Evolutionary conservation across 2,797 vertebrate genomes (phyloP), one percentile per base, ranked within the genome.

Genomic region (Lepilemur septentrionalis): DNA sequence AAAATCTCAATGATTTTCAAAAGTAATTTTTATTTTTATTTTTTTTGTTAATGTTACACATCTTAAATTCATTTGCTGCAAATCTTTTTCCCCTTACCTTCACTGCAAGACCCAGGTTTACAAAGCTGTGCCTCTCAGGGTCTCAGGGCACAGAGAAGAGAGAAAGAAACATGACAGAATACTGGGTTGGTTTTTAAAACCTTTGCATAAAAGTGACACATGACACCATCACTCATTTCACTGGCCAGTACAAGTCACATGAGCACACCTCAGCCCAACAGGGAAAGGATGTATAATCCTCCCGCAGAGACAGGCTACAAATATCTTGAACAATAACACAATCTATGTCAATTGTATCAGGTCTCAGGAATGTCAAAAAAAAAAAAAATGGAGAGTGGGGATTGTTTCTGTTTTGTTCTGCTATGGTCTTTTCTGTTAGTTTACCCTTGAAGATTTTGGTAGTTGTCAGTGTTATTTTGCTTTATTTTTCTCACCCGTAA

Each of bases 351-450:
- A 52, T 28, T 78, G 7, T 63, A 89, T 35, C 38, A 84, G 20
- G 2, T 59, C 48, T 89, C 67, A 57, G 13, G 46, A 30, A 89
- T 38, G 25, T 2, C 32, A n/a, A n/a, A n/a, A n/a, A n/a, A 48
- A 10, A 35, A 67, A 69, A 69, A 9, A 10, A n/a, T 25, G 2
- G 13, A 8, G 0, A 1, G 0, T 9, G 5, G 17, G 6, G 7
- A 10, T 23, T 92, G 17, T 69, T 65, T 93, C 35, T 52, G 28
- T 32, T 25, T 52, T 7, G 4, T 65, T 92, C 32, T 23, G 55
- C 1, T 28, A 43, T 43, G 46, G 20, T 30, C 69, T 61, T 78
- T 43, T 80, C 22, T 28, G 13, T 65, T 20, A 25, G 50, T 67
- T 59, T 55, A 69, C 18, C 8, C 38, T 46, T 76, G 23, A 32